A percentile compares a stretch with the other conserved stretches of the same genome.
phyloP scores from a whole-genome alignment of 2,888 invertebrate species.

The Xylota segnis region DNA sequence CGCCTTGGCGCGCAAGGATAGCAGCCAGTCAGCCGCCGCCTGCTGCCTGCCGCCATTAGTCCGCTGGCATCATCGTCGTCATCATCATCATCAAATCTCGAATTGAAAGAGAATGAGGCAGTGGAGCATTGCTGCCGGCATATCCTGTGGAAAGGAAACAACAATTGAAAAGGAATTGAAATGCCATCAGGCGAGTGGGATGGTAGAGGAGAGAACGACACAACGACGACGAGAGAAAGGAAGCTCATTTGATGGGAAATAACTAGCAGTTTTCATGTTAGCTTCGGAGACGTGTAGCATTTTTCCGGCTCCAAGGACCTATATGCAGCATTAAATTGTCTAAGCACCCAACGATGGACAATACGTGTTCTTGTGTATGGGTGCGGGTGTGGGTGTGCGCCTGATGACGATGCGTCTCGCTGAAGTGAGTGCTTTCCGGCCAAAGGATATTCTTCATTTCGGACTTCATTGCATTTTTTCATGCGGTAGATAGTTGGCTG shows the following conservation, averaged over 20 bases:
- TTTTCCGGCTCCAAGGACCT: conserved; percentile 64
- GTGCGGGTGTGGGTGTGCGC: neutral
- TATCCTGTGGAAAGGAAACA: conserved; percentile 56
- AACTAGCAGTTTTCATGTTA: conserved; percentile 68
- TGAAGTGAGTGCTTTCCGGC: conserved; percentile 30
- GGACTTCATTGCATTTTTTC: conserved; percentile 49
- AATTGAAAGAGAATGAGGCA: conserved; percentile 49
- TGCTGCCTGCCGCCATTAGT: conserved; percentile 27
- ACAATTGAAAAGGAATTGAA: conserved; percentile 73
- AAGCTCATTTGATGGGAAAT: conserved; percentile 73
- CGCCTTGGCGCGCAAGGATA: conserved; percentile 25
- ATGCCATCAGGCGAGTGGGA: conserved; percentile 26
- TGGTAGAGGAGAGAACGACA: neutral
- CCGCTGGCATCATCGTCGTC: conserved; percentile 18
- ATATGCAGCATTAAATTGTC: conserved; percentile 62
- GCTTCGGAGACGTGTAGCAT: conserved; percentile 52
- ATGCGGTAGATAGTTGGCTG: conserved; percentile 29
- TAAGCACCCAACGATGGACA: conserved; percentile 55
- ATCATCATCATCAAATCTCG: conserved; percentile 69
- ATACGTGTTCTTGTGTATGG: conserved; percentile 11
- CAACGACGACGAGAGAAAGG: conserved; percentile 38
- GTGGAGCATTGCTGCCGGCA: conserved; percentile 1
- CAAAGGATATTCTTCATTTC: conserved; percentile 65
- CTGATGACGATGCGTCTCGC: conserved; percentile 37
- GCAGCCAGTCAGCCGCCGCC: conserved; percentile 35